Evolutionary conservation across 1,140 invertebrate species (phyloP).

Genomic region (Phthorimaea operculella): DNA sequence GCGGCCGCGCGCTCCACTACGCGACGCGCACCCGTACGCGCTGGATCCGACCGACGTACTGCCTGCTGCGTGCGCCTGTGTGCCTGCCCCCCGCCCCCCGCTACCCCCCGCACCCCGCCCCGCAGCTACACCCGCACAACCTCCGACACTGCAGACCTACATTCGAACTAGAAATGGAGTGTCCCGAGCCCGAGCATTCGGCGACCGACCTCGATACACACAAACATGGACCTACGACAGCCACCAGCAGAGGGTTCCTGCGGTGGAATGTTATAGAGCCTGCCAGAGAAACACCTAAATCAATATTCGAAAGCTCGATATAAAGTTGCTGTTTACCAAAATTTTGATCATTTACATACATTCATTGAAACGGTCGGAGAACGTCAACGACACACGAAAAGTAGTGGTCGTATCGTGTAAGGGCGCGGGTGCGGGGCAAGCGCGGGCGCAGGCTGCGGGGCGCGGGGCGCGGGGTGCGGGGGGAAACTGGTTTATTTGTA

Average conservation of each 20-base stretch:
- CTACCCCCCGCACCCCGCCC: slow-evolving; percentile 12
- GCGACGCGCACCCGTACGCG: slow-evolving; percentile 40
- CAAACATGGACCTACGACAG: neutral
- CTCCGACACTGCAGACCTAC: slow-evolving; percentile 20
- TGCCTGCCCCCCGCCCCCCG: slow-evolving; percentile 2
- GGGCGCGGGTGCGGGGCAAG: neutral
- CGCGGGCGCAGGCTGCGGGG: neutral
- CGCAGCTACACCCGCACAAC: slow-evolving; percentile 10
- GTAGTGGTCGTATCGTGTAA: no score
- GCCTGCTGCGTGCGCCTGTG: slow-evolving; percentile 10
- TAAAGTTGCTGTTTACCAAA: no score
- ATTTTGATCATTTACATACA: no score
- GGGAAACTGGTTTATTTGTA: slow-evolving; percentile 51
- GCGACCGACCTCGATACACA: slow-evolving; percentile 15
- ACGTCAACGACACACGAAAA: no score
- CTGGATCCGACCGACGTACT: slow-evolving; percentile 35
- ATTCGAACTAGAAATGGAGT: slow-evolving; percentile 20
- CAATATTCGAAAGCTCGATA: no score
- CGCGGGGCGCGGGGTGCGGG: slow-evolving; percentile 10
- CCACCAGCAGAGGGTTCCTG: neutral
- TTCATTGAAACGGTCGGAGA: no score
- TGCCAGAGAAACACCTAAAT: no score
- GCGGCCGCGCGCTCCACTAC: slow-evolving; percentile 48
- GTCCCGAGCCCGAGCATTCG: slow-evolving; percentile 11
- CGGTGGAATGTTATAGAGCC: no score